Conservation (phyloP, 2,888 invertebrate genomes). For the Ypsolopha sequella region DNA sequence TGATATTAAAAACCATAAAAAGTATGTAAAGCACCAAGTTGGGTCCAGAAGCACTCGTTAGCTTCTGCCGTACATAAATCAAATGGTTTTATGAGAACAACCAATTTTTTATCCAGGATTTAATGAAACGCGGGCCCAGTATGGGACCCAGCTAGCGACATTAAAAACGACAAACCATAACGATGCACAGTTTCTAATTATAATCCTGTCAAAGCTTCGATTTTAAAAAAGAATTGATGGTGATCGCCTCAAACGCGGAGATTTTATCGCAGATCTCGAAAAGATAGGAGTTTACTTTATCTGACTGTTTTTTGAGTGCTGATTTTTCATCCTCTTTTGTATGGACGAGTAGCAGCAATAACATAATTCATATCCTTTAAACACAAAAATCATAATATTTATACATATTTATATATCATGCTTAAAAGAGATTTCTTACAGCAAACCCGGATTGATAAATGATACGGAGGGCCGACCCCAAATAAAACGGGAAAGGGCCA, state of each 20-base stretch:
- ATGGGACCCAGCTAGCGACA: conserved; percentile 52
- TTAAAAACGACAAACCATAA: conserved; percentile 37
- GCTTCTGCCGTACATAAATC: conserved; percentile 66
- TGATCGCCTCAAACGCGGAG: conserved; percentile 40
- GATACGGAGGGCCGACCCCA: too few relatives aligned
- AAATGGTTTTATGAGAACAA: conserved; percentile 63
- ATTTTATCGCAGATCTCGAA: conserved; percentile 52
- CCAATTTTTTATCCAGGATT: conserved; percentile 57
- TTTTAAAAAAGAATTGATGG: conserved; percentile 58
- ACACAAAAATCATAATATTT: too few relatives aligned
- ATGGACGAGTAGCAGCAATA: background rate
- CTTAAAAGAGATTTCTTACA: too few relatives aligned
- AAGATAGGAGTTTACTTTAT: conserved; percentile 50
- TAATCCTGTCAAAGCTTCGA: conserved; percentile 67
- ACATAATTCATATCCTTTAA: too few relatives aligned
- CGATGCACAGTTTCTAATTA: conserved; percentile 67
- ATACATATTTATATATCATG: too few relatives aligned
- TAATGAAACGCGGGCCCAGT: conserved; percentile 70
- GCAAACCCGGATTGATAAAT: too few relatives aligned
- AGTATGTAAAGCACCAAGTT: too few relatives aligned
- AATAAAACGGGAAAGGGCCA: too few relatives aligned
- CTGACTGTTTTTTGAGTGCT: conserved; percentile 20
- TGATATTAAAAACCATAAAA: too few relatives aligned
- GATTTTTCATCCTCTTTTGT: background rate
- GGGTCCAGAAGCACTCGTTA: conserved; percentile 54